A percentile compares a stretch with the other conserved stretches of the same genome.
Conservation (phyloP, 2,113 vertebrate genomes). For the Martes martes region DNA sequence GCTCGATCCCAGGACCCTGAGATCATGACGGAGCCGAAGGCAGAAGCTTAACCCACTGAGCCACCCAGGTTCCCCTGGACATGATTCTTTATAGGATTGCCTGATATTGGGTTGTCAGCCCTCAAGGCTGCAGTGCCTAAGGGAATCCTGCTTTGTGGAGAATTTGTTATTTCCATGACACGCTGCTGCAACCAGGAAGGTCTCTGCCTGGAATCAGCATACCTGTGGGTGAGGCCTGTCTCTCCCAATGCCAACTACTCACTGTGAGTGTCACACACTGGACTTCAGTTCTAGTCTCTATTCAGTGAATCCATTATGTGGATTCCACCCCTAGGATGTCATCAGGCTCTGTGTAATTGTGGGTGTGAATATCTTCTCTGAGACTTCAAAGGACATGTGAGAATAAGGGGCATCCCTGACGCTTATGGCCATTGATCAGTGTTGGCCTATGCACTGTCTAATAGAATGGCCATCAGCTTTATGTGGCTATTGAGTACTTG, state of each 20-base stretch:
- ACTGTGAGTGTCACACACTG: rapidly evolving
- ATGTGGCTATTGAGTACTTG: not conserved
- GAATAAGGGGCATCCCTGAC: not conserved
- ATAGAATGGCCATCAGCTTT: not conserved
- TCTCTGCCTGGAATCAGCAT: not conserved
- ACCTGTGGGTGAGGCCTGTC: too few relatives aligned
- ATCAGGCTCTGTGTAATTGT: not conserved
- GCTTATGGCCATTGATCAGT: not conserved
- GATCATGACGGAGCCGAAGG: too few relatives aligned
- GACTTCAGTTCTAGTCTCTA: not conserved
- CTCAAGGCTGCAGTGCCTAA: not conserved
- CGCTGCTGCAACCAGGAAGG: not conserved
- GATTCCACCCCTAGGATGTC: not conserved
- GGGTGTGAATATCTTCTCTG: not conserved
- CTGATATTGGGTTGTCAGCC: not conserved
- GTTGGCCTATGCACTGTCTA: not conserved
- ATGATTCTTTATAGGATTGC: not conserved
- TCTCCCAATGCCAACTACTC: not conserved
- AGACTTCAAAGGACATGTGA: not conserved
- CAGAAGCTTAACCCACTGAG: too few relatives aligned
- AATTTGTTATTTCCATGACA: not conserved
- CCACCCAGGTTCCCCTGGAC: not conserved
- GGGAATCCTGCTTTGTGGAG: not conserved
- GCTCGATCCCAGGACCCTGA: too few relatives aligned
- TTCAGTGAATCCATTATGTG: not conserved